These are phyloP conservation scores for Sinonovacula constricta DNA, from an alignment of 1,140 invertebrate species.

Conservation along the genomic window DNA sequence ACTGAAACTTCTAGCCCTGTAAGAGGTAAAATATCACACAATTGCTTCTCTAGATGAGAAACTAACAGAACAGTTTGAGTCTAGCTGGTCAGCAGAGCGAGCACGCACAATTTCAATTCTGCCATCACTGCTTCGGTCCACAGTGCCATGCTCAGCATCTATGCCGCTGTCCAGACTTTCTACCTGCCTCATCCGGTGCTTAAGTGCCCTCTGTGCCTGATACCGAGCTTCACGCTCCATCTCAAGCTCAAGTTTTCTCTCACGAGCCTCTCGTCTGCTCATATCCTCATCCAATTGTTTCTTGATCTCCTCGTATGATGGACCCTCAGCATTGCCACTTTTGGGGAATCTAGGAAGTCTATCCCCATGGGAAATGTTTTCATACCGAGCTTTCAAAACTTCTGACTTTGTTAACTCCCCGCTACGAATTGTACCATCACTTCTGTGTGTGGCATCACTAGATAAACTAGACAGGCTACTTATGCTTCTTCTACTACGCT, in stretches of 20 bases:
- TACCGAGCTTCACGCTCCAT: conserved; percentile 21
- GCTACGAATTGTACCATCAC: conserved; percentile 46
- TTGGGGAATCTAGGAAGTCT: conserved; percentile 24
- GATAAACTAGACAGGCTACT: conserved; percentile 46
- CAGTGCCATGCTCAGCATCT: conserved; percentile 32
- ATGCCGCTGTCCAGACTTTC: conserved; percentile 47
- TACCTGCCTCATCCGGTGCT: conserved; percentile 43
- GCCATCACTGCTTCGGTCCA: conserved; percentile 38
- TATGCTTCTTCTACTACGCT: conserved; percentile 41
- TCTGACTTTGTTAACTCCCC: conserved; percentile 43
- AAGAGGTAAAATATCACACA: no score
- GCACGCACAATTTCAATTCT: conserved; percentile 40
- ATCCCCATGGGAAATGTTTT: conserved; percentile 31
- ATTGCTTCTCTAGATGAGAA: conserved; percentile 28
- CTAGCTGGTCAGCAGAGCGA: conserved; percentile 37
- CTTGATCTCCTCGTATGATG: conserved; percentile 31
- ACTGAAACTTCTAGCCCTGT: no score
- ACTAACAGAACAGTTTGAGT: conserved; percentile 27
- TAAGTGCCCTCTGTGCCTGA: conserved; percentile 28
- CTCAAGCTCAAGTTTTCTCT: conserved; percentile 24
- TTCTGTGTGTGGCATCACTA: conserved; percentile 47
- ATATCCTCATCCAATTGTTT: conserved; percentile 40
- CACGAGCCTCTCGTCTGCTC: conserved; percentile 39
- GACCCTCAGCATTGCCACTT: conserved; percentile 13
- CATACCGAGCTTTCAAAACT: conserved; percentile 34